Percentiles rank a stretch among this genome's conserved stretches.
Conservation (phyloP, 2,113 vertebrate species). For the Crypturellus undulatus region DNA sequence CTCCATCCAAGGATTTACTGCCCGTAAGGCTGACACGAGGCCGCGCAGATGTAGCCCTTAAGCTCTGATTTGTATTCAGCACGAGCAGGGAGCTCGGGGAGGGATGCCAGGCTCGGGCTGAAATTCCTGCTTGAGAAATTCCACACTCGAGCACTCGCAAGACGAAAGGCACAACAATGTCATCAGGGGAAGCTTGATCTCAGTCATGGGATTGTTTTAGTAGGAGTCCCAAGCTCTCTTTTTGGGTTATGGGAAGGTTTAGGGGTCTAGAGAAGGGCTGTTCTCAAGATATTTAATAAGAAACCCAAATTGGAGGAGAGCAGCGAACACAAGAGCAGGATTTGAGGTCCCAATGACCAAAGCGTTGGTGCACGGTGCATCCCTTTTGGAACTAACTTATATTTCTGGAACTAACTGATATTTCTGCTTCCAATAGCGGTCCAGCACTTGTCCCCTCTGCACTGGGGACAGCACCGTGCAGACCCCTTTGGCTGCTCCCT, state of each 20-base stretch:
- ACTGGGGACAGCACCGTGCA: neutral
- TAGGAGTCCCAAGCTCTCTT: neutral
- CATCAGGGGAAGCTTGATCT: neutral
- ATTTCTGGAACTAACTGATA: fast-evolving
- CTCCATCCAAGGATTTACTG: neutral
- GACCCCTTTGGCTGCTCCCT: neutral
- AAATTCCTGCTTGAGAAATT: neutral
- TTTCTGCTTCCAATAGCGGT: fast-evolving
- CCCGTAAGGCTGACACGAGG: neutral
- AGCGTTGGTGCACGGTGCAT: fast-evolving
- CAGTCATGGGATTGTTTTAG: neutral
- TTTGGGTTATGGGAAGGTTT: neutral
- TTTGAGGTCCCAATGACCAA: fast-evolving
- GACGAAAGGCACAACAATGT: neutral
- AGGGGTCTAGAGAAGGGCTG: neutral
- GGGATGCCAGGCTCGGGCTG: neutral
- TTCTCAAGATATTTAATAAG: neutral
- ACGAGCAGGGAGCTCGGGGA: fast-evolving
- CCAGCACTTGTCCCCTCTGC: neutral
- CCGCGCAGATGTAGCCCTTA: neutral
- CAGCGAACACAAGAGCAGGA: fast-evolving
- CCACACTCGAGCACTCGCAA: neutral
- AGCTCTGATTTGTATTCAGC: neutral
- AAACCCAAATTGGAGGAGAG: neutral
- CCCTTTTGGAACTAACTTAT: neutral